A percentile compares a stretch with the other conserved stretches of the same genome.
phyloP scores from a whole-genome alignment of 2,797 vertebrate species.

The Bradypodion pumilum region DNA sequence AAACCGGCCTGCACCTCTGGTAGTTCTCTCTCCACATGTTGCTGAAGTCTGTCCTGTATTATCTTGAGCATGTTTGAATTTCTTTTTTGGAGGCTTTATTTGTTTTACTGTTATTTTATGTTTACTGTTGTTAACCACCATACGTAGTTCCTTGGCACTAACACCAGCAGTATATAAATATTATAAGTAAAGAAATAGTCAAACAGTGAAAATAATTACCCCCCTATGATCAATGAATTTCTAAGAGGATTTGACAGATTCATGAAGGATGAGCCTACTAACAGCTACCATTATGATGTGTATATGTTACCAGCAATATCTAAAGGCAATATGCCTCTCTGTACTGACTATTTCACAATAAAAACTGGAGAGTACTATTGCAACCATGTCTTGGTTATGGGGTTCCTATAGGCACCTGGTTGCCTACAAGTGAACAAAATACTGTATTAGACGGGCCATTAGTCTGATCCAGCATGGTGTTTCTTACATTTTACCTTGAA shows the following conservation, averaged over 20 bases:
- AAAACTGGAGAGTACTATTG: not conserved
- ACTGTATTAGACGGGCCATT: not conserved
- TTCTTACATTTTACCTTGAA: conserved; percentile 44
- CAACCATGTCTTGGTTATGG: not conserved
- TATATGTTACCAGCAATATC: not conserved
- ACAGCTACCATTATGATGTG: not conserved
- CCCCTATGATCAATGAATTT: not conserved
- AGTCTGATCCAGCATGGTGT: not conserved
- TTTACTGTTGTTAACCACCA: too few species aligned
- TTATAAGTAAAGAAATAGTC: not conserved
- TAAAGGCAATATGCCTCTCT: not conserved
- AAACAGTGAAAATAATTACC: not conserved
- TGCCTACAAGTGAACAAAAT: not conserved
- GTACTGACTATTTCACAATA: not conserved
- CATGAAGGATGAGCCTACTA: not conserved
- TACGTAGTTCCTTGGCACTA: too few species aligned
- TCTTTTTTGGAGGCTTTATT: too few species aligned
- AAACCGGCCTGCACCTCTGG: too few species aligned
- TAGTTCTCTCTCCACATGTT: too few species aligned
- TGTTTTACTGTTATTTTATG: too few species aligned
- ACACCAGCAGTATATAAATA: too few species aligned
- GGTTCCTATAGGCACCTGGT: not conserved
- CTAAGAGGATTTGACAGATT: not conserved
- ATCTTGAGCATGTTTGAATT: too few species aligned
- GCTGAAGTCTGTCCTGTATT: too few species aligned